Percentiles rank a stretch among this genome's conserved stretches.
phyloP scores from a whole-genome alignment of 1,140 invertebrate species.

The Eufriesea mexicana region DNA sequence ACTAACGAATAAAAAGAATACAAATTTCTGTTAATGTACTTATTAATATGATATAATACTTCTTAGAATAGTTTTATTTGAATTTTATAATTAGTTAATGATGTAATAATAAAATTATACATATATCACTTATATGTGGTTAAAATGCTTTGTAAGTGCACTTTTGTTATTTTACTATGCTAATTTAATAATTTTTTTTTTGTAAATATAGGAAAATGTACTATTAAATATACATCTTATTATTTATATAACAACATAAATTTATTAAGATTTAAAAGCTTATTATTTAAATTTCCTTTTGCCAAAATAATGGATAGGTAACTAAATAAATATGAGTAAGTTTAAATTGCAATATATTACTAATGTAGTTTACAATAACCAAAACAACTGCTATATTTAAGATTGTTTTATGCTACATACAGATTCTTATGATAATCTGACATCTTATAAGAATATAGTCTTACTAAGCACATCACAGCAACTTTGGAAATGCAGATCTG shows the following conservation, averaged over 20 bases:
- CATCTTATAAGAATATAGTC: constrained; percentile 74
- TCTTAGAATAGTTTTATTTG: background rate
- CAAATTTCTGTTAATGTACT: constrained; percentile 4
- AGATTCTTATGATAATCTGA: constrained; percentile 64
- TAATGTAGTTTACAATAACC: constrained; percentile 72
- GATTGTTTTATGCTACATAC: constrained; percentile 57
- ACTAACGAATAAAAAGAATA: constrained; percentile 11
- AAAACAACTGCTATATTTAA: constrained; percentile 64
- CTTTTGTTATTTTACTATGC: constrained; percentile 4
- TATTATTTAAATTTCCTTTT: constrained; percentile 1
- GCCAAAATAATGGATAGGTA: constrained; percentile 39
- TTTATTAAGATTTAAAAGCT: constrained; percentile 21
- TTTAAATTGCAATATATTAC: constrained; percentile 69
- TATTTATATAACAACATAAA: constrained; percentile 18
- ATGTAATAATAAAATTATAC: constrained; percentile 18
- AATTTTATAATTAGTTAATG: constrained; percentile 7
- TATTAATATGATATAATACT: constrained; percentile 1
- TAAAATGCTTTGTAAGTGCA: constrained; percentile 26
- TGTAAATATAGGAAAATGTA: constrained; percentile 25
- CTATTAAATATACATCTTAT: constrained; percentile 12
- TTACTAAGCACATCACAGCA: constrained; percentile 76
- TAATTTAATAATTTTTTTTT: background rate
- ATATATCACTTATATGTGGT: background rate
- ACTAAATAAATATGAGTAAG: constrained; percentile 52
- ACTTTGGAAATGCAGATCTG: constrained; percentile 75